phyloP scores from a whole-genome alignment of 2,888 invertebrate species.

The Oxytorus armatus region DNA sequence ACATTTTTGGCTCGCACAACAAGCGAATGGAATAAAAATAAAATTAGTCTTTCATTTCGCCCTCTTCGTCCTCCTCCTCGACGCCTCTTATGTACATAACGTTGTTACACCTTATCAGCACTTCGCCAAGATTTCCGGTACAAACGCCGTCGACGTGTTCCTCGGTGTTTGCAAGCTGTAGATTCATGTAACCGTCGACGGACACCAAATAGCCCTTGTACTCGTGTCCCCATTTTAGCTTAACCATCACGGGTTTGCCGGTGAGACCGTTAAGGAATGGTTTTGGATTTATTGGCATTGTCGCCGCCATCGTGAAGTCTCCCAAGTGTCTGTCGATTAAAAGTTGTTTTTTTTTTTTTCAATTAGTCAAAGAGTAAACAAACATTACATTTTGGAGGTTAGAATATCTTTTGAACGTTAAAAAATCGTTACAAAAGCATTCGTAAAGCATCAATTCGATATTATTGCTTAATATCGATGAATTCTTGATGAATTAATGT shows the following conservation, averaged over 20 bases:
- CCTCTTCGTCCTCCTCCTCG: conserved; percentile 98
- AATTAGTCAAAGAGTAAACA: not conserved
- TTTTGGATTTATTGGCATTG: conserved; percentile 99
- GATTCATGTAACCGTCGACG: conserved; percentile 99
- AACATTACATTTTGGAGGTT: conserved; percentile 49
- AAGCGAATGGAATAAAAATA: not conserved
- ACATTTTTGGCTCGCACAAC: too few species aligned
- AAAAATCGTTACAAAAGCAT: too few species aligned
- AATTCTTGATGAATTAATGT: not conserved
- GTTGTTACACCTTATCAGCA: conserved; percentile 98
- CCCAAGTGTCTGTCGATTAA: conserved; percentile 23
- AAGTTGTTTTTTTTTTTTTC: not conserved
- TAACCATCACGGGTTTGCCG: conserved; percentile 98
- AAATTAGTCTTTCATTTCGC: conserved; percentile 94
- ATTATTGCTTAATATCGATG: not conserved
- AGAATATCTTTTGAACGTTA: conserved; percentile 14
- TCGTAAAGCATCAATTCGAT: too few species aligned
- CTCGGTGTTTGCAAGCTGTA: conserved; percentile 98
- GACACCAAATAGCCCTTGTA: conserved; percentile 99
- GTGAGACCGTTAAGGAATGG: conserved; percentile 99
- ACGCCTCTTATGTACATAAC: conserved; percentile 97
- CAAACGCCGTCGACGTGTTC: conserved; percentile 97
- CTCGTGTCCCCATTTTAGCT: conserved; percentile 99
- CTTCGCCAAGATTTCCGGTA: conserved; percentile 98
- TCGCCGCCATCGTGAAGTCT: conserved; percentile 88